A percentile compares a stretch with the other conserved stretches of the same genome.
Evolutionary conservation across 2,888 invertebrate genomes (phyloP).

Genomic region (Orgyia antiqua): DNA sequence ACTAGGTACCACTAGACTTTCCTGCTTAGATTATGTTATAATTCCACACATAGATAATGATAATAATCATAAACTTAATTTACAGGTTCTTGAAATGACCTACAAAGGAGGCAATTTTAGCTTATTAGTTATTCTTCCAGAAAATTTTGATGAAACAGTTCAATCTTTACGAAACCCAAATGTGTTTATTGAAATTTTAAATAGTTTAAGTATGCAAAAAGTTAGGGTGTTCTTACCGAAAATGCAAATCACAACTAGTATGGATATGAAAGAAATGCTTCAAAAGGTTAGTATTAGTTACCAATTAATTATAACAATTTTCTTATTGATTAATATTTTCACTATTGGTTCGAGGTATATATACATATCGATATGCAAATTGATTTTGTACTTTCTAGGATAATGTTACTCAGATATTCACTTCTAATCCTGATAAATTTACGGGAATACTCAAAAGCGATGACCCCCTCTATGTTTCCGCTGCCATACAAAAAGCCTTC

Average conservation of each 20-base stretch:
- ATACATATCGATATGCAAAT: no score
- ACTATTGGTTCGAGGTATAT: no score
- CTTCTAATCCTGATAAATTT: conserved; percentile 23
- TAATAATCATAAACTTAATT: no score
- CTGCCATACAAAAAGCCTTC: conserved; percentile 39
- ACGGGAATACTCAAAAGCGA: conserved; percentile 29
- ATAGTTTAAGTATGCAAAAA: conserved; percentile 6
- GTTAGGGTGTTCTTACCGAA: conserved; percentile 30
- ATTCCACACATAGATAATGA: no score
- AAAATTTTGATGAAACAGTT: conserved; percentile 9
- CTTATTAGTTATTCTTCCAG: conserved; percentile 30
- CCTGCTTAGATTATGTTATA: no score
- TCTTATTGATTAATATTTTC: no score
- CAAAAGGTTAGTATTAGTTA: conserved; percentile 22
- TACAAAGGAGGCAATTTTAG: conserved; percentile 32
- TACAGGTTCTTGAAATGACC: conserved; percentile 33
- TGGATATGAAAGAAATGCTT: conserved; percentile 26
- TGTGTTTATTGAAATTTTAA: conserved; percentile 11
- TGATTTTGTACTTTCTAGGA: no score
- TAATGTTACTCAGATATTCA: conserved; percentile 28
- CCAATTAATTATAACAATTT: conserved; percentile 3
- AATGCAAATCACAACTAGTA: conserved; percentile 20
- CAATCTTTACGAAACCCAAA: conserved; percentile 14
- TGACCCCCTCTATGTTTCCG: conserved; percentile 26
- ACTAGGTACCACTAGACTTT: no score